These are phyloP conservation scores for Amblyteles armatorius DNA, from an alignment of 2,888 invertebrate species.

Conservation along the genomic window DNA sequence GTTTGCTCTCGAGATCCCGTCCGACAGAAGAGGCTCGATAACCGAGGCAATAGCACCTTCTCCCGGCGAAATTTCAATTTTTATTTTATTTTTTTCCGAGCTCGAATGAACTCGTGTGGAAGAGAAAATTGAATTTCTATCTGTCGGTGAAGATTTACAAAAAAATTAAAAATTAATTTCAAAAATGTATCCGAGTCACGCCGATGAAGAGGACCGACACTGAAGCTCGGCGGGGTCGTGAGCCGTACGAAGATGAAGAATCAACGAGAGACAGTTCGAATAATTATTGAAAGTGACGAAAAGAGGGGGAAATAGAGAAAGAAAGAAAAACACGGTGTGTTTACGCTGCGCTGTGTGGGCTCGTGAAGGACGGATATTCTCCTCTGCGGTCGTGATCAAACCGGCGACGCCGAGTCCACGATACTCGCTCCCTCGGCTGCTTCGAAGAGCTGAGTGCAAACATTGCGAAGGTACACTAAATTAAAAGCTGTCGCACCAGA, in stretches of 20 bases:
- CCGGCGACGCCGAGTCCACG: slow-evolving; percentile 39
- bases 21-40: slow-evolving; percentile 28
- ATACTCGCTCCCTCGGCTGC: background rate
- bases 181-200: background rate
- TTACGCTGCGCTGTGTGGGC: slow-evolving; percentile 1
- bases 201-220: background rate
- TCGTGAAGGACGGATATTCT: slow-evolving; percentile 15
- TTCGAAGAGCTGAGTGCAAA: slow-evolving; percentile 24
- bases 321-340: background rate
- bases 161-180: slow-evolving; percentile 1
- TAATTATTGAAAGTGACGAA: background rate
- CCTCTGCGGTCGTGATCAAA: slow-evolving; percentile 16
- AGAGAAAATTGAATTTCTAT: background rate
- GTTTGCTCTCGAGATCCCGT: background rate
- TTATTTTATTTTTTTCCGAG: too few relatives aligned
- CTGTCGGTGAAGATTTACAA: background rate
- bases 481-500: slow-evolving; percentile 24
- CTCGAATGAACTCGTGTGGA: background rate
- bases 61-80: background rate
- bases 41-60: slow-evolving; percentile 12
- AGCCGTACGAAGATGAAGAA: background rate
- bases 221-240: background rate
- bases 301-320: background rate
- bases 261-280: slow-evolving; percentile 1
- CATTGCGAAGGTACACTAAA: slow-evolving; percentile 34